Base-by-base conservation (phyloP, 2,113 vertebrate species). In the Zingel zingel region DNA sequence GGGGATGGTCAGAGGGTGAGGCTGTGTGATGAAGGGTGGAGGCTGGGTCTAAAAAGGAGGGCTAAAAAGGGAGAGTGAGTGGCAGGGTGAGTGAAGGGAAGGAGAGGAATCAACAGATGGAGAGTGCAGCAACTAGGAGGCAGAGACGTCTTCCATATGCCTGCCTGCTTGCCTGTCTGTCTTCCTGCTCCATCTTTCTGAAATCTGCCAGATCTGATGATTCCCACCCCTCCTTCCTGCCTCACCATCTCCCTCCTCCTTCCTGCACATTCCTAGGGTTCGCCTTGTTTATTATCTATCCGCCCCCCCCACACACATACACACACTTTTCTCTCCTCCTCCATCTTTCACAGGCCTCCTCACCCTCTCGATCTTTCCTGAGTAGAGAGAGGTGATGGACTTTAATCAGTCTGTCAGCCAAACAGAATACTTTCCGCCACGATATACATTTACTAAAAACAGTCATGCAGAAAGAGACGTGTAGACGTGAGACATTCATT, bases 41-140 rank as follows among this genome's bases (percentile, higher is more conserved):
- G 30, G 71, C 23, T 16, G 33, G 67, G 16, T 68, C 61, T 61
- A 59, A 72, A 63, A 67, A 80, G 61, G 5, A 62, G n/a, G 62
- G 18, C 54, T 74, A 14, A 9, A 43, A 84, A 75, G 43, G 63
- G 66, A 75, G 58, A 83, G 53, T 64, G 62, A 72, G 86, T 66
- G 15, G 62, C 47, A 36, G 76, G 68, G 36, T 77, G 59, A 80
- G 54, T 36, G 51, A 77, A 67, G 76, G 71, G 66, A 68, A 82
- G 76, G 87, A 66, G 81, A 62, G 73, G 80, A 69, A 77, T 86
- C 70, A 91, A 82, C 89, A 92, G 88, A 91, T 90, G 90, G 87
- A 82, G 68, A 87, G 82, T 80, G 83, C 64, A 87, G 83, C 83
- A 81, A 82, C 48, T 36, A 59, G 13, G n/a, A 79, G 51, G 19